phyloP scores from a whole-genome alignment of 30 jellyfish, hydroid and myxozoan genomes.

The Euphysa ruthae region DNA sequence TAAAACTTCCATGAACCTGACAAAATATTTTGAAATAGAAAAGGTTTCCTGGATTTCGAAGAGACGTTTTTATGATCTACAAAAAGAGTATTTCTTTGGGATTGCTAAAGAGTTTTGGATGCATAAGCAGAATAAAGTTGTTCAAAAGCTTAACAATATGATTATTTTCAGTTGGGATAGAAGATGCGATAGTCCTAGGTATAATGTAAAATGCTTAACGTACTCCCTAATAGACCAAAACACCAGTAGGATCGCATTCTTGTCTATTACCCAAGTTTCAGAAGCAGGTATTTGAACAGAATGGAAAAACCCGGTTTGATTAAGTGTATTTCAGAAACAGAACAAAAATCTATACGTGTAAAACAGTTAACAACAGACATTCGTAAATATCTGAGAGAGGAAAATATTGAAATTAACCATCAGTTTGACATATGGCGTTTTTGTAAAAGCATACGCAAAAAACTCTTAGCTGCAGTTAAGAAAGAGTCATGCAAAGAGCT shows the following conservation, averaged over 20 bases:
- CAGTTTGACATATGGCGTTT: conserved; percentile 29
- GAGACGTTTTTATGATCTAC: too few relatives aligned
- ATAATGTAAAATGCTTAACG: conserved; percentile 10
- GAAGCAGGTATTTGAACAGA: conserved; percentile 29
- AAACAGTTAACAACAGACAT: conserved; percentile 24
- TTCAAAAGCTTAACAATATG: too few relatives aligned
- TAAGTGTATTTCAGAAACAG: background rate
- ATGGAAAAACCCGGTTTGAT: conserved; percentile 25
- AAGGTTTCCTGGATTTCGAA: too few relatives aligned
- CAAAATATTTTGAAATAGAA: too few relatives aligned
- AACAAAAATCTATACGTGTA: too few relatives aligned
- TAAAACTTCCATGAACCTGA: too few relatives aligned
- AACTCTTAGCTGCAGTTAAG: conserved; percentile 5
- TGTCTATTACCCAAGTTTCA: conserved; percentile 4
- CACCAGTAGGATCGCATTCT: too few relatives aligned
- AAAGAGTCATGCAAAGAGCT: conserved; percentile 1
- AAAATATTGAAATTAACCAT: conserved; percentile 1
- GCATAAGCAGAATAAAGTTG: too few relatives aligned
- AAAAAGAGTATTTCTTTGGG: too few relatives aligned
- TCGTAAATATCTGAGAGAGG: conserved; percentile 18
- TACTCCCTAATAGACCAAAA: conserved; percentile 9
- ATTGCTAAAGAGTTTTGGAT: too few relatives aligned
- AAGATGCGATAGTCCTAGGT: conserved; percentile 26
- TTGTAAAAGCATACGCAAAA: background rate
- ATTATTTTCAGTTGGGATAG: conserved; percentile 24